These are phyloP conservation scores for Tetramorium alpestre DNA, from an alignment of 1,140 invertebrate genomes.

Conservation along the genomic window DNA sequence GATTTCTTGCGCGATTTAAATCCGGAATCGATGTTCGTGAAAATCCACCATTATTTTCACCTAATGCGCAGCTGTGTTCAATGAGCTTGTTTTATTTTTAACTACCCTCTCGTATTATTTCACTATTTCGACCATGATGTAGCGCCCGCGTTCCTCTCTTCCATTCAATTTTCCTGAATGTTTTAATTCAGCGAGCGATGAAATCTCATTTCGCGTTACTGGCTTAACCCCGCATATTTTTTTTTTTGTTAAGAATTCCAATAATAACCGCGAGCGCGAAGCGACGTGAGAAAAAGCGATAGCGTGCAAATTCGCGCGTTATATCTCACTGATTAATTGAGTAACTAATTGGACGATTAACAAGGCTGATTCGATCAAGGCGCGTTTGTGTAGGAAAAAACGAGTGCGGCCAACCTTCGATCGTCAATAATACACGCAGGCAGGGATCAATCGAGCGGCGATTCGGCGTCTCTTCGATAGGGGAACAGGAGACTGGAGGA, in stretches of 20 bases:
- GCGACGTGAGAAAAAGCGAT: not conserved
- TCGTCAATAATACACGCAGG: slow-evolving; percentile 52
- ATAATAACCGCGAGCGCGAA: slow-evolving; percentile 12
- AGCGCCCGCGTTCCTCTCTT: not conserved
- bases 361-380: not conserved
- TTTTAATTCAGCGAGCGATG: slow-evolving; percentile 1
- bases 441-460: slow-evolving; percentile 62
- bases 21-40: not conserved
- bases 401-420: not conserved
- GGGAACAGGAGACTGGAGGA: slow-evolving; percentile 72
- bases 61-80: not conserved
- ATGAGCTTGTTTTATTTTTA: slow-evolving; percentile 11
- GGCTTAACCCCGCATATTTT: not conserved
- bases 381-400: not conserved
- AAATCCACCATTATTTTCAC: not conserved
- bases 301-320: not conserved
- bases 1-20: not conserved
- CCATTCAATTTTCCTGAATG: slow-evolving; percentile 11
- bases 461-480: slow-evolving; percentile 74
- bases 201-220: slow-evolving; percentile 8
- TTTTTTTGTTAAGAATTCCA: slow-evolving; percentile 24
- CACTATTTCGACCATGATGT: not conserved
- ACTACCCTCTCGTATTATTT: not conserved
- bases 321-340: slow-evolving; percentile 14
- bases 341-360: not conserved